Percentiles rank a stretch among this genome's conserved stretches.
Conservation (phyloP, 2,113 vertebrate species). For the Sinocyclocheilus anshuiensis region DNA sequence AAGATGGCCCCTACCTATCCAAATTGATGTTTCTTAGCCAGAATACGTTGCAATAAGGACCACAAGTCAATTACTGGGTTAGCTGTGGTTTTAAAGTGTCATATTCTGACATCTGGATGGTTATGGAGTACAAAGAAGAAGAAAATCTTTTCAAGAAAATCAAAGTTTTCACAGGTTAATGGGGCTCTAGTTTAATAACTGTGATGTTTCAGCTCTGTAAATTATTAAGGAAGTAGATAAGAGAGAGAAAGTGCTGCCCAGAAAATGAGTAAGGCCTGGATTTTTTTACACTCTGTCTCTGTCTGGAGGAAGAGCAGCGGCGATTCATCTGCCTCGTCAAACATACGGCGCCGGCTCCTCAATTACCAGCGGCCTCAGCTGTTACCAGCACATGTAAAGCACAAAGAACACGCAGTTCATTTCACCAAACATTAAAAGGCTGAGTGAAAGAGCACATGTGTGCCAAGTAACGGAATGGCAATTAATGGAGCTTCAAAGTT, state of each 20-base stretch:
- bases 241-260: background rate
- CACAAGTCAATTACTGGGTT: background rate
- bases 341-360: slow-evolving; percentile 35
- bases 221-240: slow-evolving; percentile 30
- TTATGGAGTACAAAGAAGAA: background rate
- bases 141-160: background rate
- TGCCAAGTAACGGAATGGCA: slow-evolving; percentile 23
- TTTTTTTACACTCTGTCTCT: slow-evolving; percentile 37
- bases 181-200: slow-evolving; percentile 28
- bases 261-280: background rate
- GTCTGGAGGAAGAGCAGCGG: slow-evolving; percentile 17
- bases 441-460: background rate
- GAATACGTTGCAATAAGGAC: background rate
- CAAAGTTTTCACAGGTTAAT: slow-evolving; percentile 35
- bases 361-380: slow-evolving; percentile 44
- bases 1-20: background rate
- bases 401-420: slow-evolving; percentile 39
- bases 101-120: background rate
- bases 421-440: slow-evolving; percentile 36
- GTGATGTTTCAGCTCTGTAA: slow-evolving; percentile 34
- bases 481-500: slow-evolving; percentile 48
- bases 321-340: slow-evolving; percentile 47
- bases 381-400: slow-evolving; percentile 32
- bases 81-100: background rate
- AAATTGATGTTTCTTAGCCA: background rate